Percentiles rank a stretch among this genome's conserved stretches.
Evolutionary conservation across 1,140 invertebrate species (phyloP).

Genomic region (Aphis gossypii): DNA sequence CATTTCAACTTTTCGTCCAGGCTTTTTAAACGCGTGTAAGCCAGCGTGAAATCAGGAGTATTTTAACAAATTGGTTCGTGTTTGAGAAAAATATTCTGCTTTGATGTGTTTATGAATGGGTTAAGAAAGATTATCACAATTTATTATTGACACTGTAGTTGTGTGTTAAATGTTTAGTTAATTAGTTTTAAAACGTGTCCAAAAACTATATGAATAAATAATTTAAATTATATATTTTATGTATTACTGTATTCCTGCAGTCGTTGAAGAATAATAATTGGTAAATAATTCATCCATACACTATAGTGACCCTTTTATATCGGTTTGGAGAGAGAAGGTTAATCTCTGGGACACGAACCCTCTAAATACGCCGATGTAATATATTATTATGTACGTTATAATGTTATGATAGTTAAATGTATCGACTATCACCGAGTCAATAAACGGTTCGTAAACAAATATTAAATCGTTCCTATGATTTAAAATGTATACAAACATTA

Average conservation of each 20-base stretch:
- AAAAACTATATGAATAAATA: background rate
- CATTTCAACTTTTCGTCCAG: background rate
- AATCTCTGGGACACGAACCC: background rate
- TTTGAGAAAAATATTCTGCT: background rate
- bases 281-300: background rate
- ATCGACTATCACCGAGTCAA: background rate
- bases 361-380: background rate
- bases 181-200: background rate
- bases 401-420: background rate
- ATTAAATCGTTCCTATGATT: background rate
- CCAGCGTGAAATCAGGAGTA: background rate
- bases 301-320: constrained; percentile 3
- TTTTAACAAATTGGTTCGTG: background rate
- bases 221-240: background rate
- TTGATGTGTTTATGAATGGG: background rate
- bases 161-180: background rate
- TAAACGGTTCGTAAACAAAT: background rate
- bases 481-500: background rate
- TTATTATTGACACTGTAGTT: background rate
- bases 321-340: background rate
- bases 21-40: background rate
- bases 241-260: background rate
- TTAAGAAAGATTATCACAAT: background rate
- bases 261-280: background rate
- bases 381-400: background rate